Conservation (phyloP, 1,140 invertebrate species). For the Papilio dardanus region DNA sequence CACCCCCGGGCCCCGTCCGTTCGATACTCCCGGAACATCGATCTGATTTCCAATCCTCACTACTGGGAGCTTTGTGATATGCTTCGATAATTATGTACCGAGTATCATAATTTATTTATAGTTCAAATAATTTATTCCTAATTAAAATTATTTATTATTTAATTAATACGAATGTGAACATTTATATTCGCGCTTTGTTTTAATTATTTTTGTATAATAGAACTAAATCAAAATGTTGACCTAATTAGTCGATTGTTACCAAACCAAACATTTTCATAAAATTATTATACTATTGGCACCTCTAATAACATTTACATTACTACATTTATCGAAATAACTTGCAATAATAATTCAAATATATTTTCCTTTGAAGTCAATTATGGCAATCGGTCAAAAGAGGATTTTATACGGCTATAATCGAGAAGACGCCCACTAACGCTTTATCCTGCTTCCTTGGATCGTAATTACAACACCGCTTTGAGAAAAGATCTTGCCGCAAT, state of each 20-base stretch:
- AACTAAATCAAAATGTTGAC: not conserved
- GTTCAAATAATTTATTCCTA: not conserved
- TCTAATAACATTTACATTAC: too few relatives aligned
- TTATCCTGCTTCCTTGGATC: not conserved
- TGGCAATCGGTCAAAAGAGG: not conserved
- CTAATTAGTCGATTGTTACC: too few relatives aligned
- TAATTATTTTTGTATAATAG: too few relatives aligned
- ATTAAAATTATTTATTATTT: not conserved
- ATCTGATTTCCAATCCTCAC: constrained; percentile 38
- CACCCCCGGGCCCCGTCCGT: constrained; percentile 4
- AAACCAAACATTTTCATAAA: too few relatives aligned
- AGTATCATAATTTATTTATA: not conserved
- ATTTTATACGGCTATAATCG: not conserved
- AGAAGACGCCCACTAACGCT: not conserved
- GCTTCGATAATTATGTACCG: constrained; percentile 6
- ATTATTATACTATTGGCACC: too few relatives aligned
- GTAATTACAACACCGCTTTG: constrained; percentile 26
- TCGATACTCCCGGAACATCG: constrained; percentile 37
- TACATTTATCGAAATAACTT: too few relatives aligned
- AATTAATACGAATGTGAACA: not conserved
- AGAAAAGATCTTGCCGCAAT: constrained; percentile 16
- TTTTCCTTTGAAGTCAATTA: not conserved
- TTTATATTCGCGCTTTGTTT: not conserved
- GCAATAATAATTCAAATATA: not conserved
- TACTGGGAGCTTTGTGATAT: not conserved